phyloP scores from a whole-genome alignment of 2,113 vertebrate genomes.

The Callaeas wilsoni region DNA sequence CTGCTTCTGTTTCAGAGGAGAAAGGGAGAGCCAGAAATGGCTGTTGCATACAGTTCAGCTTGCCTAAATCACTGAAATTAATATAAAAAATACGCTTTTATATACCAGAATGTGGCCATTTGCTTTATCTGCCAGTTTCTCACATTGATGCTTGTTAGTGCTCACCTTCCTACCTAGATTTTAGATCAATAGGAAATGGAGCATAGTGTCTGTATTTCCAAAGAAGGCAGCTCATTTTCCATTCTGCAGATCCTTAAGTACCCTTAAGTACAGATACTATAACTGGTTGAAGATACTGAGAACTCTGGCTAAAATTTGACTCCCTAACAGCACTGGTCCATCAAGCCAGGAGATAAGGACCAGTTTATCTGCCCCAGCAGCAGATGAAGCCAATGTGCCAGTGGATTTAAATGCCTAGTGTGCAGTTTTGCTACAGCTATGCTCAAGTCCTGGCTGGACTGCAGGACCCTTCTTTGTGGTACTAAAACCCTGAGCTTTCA shows the following conservation, averaged over 20 bases:
- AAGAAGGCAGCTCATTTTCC: background rate
- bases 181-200: background rate
- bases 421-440: background rate
- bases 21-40: background rate
- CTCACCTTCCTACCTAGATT: background rate
- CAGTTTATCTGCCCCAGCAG: background rate
- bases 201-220: background rate
- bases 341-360: background rate
- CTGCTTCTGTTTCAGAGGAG: background rate
- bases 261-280: background rate
- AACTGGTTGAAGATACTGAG: background rate
- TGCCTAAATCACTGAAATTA: background rate
- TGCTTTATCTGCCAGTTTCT: background rate
- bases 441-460: background rate
- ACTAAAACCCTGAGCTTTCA: background rate
- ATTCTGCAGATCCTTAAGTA: background rate
- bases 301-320: background rate
- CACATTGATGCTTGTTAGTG: background rate
- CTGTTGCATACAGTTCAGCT: background rate
- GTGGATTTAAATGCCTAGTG: background rate
- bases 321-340: background rate
- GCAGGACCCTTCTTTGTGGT: background rate
- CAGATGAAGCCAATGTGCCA: background rate
- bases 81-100: background rate
- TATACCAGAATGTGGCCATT: background rate